These are phyloP conservation scores for Empis livida DNA, from an alignment of 2,888 invertebrate species.

Conservation along the genomic window DNA sequence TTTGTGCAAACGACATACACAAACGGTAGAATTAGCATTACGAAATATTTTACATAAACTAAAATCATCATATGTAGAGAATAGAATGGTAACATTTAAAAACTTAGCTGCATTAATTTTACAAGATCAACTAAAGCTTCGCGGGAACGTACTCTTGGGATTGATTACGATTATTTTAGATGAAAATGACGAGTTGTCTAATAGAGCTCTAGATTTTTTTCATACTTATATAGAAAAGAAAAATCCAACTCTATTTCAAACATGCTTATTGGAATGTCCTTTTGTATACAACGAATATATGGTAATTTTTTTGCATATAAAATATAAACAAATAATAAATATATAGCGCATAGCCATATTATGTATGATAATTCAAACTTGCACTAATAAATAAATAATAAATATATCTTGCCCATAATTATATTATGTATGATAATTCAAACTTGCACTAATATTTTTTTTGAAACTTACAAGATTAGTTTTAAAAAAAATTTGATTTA, in stretches of 20 bases:
- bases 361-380: too few species aligned
- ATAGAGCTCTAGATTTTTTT: constrained; percentile 27
- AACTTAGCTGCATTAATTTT: constrained; percentile 29
- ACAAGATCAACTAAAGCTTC: constrained; percentile 30
- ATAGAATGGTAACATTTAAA: constrained; percentile 29
- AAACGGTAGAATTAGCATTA: constrained; percentile 27
- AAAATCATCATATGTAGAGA: constrained; percentile 25
- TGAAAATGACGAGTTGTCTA: constrained; percentile 22
- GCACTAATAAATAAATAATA: too few species aligned
- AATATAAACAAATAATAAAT: too few species aligned
- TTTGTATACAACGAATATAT: constrained; percentile 29
- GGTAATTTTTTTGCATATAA: too few species aligned
- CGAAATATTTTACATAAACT: constrained; percentile 25
- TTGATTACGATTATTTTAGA: constrained; percentile 26
- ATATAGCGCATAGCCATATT: too few species aligned
- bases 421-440: too few species aligned
- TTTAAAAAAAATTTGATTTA: too few species aligned
- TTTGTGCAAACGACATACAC: constrained; percentile 30
- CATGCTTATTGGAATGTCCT: constrained; percentile 30
- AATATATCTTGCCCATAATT: too few species aligned
- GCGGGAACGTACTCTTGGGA: constrained; percentile 25
- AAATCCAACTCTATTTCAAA: constrained; percentile 24
- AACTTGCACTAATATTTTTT: too few species aligned
- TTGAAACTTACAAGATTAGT: too few species aligned
- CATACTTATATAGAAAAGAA: constrained; percentile 22